Evolutionary conservation across 1,140 invertebrate species (phyloP), one percentile per base, ranked within the genome.

Genomic region (Helicoverpa armigera): DNA sequence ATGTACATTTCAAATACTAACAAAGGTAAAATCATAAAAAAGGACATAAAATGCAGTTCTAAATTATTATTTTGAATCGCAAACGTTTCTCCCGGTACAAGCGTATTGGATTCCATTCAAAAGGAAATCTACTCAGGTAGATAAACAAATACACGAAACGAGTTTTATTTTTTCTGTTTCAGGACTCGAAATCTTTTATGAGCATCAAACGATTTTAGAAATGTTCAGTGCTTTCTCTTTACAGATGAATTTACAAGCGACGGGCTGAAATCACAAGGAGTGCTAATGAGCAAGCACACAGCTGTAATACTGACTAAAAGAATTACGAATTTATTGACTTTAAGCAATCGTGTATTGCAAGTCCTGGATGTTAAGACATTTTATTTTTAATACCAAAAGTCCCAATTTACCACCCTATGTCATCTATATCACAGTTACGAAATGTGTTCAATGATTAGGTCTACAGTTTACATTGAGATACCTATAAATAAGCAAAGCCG

Each of bases 61-160:
- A n/a, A 69, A 50, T 50, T 69, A 54, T 63, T 35, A 65, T 67
- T 67, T 67, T 56, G n/a, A 67, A 77, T 56, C 35, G 35, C 16
- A 54, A 50, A 54, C 58, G 29, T 29, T 73, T 56, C 4, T 29
- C 35, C 14, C 16, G 48, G 13, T n/a, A 48, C 73, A 75, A 75
- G 23, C 60, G 50, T 65, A 67, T 77, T 53, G 75, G 61, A 54
- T 65, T 65, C 23, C 61, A 65, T 77, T 77, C 56, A 67, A 54
- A 65, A 23, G 48, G 13, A 63, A 77, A 77, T 77, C 75, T 31
- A 54, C 48, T 77, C 61, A 67, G 48, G 61, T 77, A 67, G 75
- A 77, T 77, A 77, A 77, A 65, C 75, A 77, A 77, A 50, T 43
- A 16, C 16, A 29, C 3, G n/a, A 48, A 79, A 79, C 48, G 54